Evolutionary conservation across 2,797 vertebrate species (phyloP).

Genomic region (Chaetophractus vellerosus): DNA sequence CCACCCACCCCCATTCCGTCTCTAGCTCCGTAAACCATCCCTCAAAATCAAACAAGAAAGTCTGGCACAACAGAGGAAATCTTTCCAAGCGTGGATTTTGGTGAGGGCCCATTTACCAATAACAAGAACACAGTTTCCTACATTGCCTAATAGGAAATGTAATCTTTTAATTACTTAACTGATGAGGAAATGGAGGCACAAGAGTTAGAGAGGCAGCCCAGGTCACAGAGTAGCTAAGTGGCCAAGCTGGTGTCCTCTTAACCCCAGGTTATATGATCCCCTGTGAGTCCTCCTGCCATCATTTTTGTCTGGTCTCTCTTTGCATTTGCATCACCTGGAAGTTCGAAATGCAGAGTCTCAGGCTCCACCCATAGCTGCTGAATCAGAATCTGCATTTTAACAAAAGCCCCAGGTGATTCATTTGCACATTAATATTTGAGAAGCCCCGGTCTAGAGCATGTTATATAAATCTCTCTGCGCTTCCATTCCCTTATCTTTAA

Average conservation of each 20-base stretch:
- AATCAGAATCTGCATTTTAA: background rate
- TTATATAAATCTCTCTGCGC: background rate
- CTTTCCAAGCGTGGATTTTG: constrained; percentile 86
- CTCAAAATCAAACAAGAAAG: constrained; percentile 84
- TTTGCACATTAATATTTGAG: background rate
- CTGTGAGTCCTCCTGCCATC: background rate
- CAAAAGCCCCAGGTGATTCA: background rate
- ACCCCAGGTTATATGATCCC: background rate
- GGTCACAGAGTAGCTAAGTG: background rate
- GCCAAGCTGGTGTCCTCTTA: background rate
- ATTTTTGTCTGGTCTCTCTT: background rate
- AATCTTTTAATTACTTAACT: background rate
- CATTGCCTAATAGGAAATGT: constrained; percentile 86
- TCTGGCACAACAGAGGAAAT: constrained; percentile 86
- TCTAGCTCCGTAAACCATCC: constrained; percentile 71
- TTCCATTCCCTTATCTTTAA: background rate
- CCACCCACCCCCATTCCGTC: constrained; percentile 77
- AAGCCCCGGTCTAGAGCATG: background rate
- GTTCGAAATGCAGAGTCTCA: background rate
- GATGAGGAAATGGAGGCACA: background rate
- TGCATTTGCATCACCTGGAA: background rate
- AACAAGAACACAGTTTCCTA: constrained; percentile 89
- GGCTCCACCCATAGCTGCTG: background rate
- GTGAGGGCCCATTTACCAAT: constrained; percentile 85
- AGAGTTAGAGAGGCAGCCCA: background rate